Evolutionary conservation across 2,888 invertebrate genomes (phyloP).

Genomic region (Tortricodes alternella): DNA sequence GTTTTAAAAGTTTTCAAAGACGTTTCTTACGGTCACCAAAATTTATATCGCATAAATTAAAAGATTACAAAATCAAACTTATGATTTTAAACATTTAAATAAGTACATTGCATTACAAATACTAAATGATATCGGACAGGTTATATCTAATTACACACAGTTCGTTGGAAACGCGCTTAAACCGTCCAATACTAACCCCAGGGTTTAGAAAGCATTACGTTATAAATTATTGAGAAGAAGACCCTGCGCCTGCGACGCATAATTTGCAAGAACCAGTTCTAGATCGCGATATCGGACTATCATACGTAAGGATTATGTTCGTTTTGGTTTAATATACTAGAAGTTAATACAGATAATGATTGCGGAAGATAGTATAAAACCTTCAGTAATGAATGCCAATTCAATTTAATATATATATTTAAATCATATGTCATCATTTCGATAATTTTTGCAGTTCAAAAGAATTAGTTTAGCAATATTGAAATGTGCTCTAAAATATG

Average conservation of each 20-base stretch:
- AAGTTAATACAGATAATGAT: slow-evolving; percentile 27
- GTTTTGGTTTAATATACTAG: slow-evolving; percentile 29
- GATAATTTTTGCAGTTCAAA: too few species aligned
- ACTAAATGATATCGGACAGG: too few species aligned
- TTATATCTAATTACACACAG: background rate
- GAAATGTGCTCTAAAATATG: too few species aligned
- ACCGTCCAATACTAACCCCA: slow-evolving; percentile 44
- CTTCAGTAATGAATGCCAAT: slow-evolving; percentile 26
- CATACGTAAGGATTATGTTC: slow-evolving; percentile 35
- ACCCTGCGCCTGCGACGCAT: slow-evolving; percentile 62
- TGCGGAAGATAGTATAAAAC: slow-evolving; percentile 23
- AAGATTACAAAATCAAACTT: too few species aligned
- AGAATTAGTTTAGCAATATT: too few species aligned
- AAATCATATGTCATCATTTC: slow-evolving; percentile 3
- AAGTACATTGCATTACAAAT: too few species aligned
- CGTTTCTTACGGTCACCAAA: too few species aligned
- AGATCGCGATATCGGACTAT: slow-evolving; percentile 40
- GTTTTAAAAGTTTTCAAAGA: too few species aligned
- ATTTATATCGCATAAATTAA: too few species aligned
- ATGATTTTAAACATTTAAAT: too few species aligned
- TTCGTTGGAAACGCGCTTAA: slow-evolving; percentile 32
- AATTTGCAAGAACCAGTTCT: slow-evolving; percentile 68
- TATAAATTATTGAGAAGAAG: slow-evolving; percentile 68
- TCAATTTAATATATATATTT: slow-evolving; percentile 23
- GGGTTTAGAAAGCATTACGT: slow-evolving; percentile 65